Evolutionary conservation across 2,113 vertebrate species (phyloP), one percentile per base, ranked within the genome.

Genomic region (Pelobates fuscus): DNA sequence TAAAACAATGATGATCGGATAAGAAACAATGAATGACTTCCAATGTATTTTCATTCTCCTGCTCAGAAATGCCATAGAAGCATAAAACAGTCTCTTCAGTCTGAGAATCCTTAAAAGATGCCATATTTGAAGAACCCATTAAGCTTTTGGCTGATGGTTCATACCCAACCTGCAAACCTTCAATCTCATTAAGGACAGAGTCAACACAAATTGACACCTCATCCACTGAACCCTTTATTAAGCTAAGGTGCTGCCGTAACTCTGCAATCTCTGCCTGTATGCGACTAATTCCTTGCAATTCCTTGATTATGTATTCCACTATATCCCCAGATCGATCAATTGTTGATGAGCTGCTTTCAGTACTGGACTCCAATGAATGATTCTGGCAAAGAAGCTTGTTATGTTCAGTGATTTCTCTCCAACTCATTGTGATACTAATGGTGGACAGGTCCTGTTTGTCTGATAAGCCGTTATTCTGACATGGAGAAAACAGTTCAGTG

Each of bases 181-280:
- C 95, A 76, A 99, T 98, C 85, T 96, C 96, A 44, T 92, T 89
- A 81, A 98, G 81, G 2, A 99, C 95, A 0, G 94, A 94, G 73
- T 99, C 97, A 29, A 99, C 95, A 7, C 95, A 98, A 64, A 90
- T 95, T 30, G 95, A 98, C 4, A 99, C 95, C 82, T 99, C 96
- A 71, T 98, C 97, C 67, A 98, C 96, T 3, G 97, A 99, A 15
- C 96, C 96, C 46, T 87, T 91, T 57, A 99, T 94, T 77, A 95
- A 93, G n/a, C 87, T 92, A 80, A 99, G 85, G 78, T 99, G 96
- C 81, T 94, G 91, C 59, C 88, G 90, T 71, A 99, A 90, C 80
- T 98, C 97, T 1, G 95, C 96, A 73, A 99, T 97, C 89, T 98
- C 96, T 1, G 91, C 93, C 82, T 98, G 96, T 80, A 99, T 96